phyloP scores from a whole-genome alignment of 2,797 vertebrate species.

The Threskiornis aethiopicus region DNA sequence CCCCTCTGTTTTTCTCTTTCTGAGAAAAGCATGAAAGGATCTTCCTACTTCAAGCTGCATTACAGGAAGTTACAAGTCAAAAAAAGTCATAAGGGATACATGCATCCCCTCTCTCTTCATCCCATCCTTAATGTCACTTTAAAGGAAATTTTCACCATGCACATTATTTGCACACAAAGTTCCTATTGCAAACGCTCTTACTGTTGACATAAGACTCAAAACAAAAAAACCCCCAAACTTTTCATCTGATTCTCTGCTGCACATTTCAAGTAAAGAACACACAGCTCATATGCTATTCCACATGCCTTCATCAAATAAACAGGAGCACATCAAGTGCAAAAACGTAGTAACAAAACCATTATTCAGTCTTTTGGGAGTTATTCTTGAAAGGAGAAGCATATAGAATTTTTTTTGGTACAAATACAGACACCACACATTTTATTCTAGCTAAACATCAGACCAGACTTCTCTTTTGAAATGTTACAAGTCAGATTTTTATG shows the following conservation, averaged over 20 bases:
- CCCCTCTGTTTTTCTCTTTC: not conserved
- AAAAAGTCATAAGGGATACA: not conserved
- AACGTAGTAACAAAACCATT: slow-evolving; percentile 58
- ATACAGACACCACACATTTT: not conserved
- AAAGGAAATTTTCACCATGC: slow-evolving; percentile 37
- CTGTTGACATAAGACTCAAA: not conserved
- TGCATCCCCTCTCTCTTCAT: slow-evolving; percentile 20
- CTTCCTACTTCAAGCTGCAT: not conserved
- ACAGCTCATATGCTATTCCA: not conserved
- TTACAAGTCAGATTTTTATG: not conserved
- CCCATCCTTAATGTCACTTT: not conserved
- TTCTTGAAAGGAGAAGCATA: not conserved
- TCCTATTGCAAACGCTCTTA: not conserved
- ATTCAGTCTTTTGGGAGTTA: slow-evolving; percentile 49
- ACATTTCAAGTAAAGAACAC: not conserved
- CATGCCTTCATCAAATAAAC: not conserved
- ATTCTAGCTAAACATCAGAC: not conserved
- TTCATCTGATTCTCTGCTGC: slow-evolving; percentile 42
- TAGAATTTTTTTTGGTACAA: not conserved
- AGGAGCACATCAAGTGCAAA: not conserved
- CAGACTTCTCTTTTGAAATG: not conserved
- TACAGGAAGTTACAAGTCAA: not conserved
- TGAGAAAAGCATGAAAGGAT: not conserved
- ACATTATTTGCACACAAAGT: slow-evolving; percentile 1
- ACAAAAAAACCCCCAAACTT: not conserved